Conservation (phyloP, 2,888 invertebrate genomes). For the Polia nebulosa region DNA sequence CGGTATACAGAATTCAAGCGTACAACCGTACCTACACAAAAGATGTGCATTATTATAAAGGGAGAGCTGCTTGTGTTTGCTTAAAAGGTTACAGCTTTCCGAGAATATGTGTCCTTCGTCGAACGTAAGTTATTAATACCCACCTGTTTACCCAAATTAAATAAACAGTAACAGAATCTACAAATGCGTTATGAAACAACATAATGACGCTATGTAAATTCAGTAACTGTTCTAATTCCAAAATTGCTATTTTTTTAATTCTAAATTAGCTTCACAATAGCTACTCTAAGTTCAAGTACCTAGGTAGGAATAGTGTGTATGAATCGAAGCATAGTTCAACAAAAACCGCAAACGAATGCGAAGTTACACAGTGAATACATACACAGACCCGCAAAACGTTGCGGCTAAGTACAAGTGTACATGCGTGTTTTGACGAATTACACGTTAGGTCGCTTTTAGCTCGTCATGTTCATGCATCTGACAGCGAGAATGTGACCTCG, state of each 20-base stretch:
- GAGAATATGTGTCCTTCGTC: not conserved
- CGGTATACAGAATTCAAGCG: conserved; percentile 7
- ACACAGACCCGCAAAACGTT: conserved; percentile 40
- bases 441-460: conserved; percentile 87
- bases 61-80: conserved; percentile 10
- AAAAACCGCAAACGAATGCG: conserved; percentile 33
- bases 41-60: conserved; percentile 16
- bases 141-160: too few species aligned
- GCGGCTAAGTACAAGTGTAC: conserved; percentile 62
- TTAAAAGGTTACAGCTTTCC: conserved; percentile 14
- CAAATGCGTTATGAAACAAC: not conserved
- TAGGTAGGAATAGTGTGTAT: conserved; percentile 5
- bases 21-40: not conserved
- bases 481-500: conserved; percentile 89
- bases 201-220: not conserved
- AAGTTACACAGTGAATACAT: conserved; percentile 43
- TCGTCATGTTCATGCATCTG: conserved; percentile 87
- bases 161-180: conserved; percentile 1
- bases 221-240: conserved; percentile 8
- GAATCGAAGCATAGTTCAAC: conserved; percentile 32
- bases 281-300: conserved; percentile 11
- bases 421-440: conserved; percentile 86
- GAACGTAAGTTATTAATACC: not conserved
- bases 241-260: too few species aligned
- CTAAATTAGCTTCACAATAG: not conserved